A percentile compares a stretch with the other conserved stretches of the same genome.
Conservation (phyloP, 2,888 invertebrate species). For the Troglohyphantes excavatus region DNA sequence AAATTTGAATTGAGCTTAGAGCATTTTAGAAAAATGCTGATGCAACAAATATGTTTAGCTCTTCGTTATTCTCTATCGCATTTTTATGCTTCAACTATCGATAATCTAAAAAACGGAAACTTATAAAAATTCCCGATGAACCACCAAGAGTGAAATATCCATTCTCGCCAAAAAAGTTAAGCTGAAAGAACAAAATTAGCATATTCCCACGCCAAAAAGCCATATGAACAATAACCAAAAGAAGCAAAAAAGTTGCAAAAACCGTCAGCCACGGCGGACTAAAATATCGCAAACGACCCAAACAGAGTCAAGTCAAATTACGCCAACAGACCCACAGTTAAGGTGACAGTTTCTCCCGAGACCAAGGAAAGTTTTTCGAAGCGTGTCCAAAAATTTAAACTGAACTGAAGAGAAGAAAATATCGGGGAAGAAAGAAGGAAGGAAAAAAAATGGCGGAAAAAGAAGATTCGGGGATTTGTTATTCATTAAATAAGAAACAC, state of each 20-base stretch:
- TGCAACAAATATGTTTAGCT: too few species aligned
- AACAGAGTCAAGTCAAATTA: constrained; percentile 63
- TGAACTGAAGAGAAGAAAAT: neutral
- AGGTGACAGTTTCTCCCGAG: constrained; percentile 61
- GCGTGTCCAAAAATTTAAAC: constrained; percentile 50
- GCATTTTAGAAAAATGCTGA: too few species aligned
- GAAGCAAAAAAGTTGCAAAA: constrained; percentile 25
- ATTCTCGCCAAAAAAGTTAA: constrained; percentile 5
- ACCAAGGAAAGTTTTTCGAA: constrained; percentile 47
- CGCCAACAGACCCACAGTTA: constrained; percentile 45
- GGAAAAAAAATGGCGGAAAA: constrained; percentile 4
- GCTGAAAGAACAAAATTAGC: constrained; percentile 56
- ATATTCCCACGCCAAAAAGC: constrained; percentile 18
- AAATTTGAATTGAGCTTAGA: too few species aligned
- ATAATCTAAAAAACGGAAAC: neutral
- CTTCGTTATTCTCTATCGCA: too few species aligned
- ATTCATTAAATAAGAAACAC: constrained; percentile 66
- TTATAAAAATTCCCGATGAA: neutral
- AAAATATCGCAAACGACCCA: constrained; percentile 38
- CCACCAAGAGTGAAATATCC: constrained; percentile 5
- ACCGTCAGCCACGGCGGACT: constrained; percentile 6
- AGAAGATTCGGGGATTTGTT: constrained; percentile 57
- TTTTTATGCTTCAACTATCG: constrained; percentile 6
- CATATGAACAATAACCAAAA: neutral
- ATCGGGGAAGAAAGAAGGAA: constrained; percentile 14